Conservation (phyloP, 2,888 invertebrate species). For the Lomographa bimaculata region DNA sequence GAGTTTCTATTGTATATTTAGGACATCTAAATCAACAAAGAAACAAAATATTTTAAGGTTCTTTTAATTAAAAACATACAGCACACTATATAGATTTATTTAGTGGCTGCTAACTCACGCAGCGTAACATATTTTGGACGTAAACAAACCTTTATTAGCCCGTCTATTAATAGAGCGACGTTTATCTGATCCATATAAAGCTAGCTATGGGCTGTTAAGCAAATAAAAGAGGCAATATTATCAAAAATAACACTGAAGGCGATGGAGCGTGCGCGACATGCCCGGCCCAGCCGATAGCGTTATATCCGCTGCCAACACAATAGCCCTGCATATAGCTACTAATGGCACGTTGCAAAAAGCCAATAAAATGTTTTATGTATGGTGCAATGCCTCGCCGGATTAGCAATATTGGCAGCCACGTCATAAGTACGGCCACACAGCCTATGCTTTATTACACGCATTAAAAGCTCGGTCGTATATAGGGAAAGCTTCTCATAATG, state of each 20-base stretch:
- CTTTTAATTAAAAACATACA: no score
- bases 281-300: constrained; percentile 38
- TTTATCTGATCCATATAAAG: constrained; percentile 34
- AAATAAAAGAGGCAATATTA: constrained; percentile 43
- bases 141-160: constrained; percentile 19
- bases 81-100: constrained; percentile 16
- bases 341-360: constrained; percentile 52
- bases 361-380: constrained; percentile 61
- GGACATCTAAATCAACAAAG: no score
- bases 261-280: constrained; percentile 45
- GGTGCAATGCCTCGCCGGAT: constrained; percentile 47
- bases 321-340: constrained; percentile 36
- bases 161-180: constrained; percentile 22
- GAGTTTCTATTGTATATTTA: no score
- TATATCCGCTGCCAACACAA: constrained; percentile 37
- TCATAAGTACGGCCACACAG: constrained; percentile 25
- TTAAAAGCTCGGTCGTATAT: constrained; percentile 24
- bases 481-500: constrained; percentile 17
- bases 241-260: constrained; percentile 50
- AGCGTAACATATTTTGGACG: constrained; percentile 12
- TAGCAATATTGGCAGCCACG: constrained; percentile 43
- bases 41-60: no score
- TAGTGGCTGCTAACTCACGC: constrained; percentile 9
- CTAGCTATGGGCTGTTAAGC: constrained; percentile 43
- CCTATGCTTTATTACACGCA: constrained; percentile 34